Evolutionary conservation across 1,140 invertebrate species (phyloP).

Genomic region (Zaprionus tsacasi): DNA sequence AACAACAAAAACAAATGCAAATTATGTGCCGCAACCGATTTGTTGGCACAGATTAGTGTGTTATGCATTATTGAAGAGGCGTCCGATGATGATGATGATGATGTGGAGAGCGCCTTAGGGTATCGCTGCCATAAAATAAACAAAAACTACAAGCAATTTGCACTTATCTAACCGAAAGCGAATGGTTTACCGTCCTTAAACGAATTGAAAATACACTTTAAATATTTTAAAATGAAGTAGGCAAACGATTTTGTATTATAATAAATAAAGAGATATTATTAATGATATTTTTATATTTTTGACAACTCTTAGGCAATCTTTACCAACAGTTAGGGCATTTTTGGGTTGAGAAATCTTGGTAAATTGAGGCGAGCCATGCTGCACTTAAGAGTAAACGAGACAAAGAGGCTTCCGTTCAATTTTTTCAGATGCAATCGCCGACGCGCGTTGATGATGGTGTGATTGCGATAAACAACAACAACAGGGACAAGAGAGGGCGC

Average conservation of each 20-base stretch:
- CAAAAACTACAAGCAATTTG: conserved; percentile 38
- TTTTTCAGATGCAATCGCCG: conserved; percentile 19
- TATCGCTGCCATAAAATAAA: conserved; percentile 21
- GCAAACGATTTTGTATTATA: not conserved
- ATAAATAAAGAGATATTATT: too few relatives aligned
- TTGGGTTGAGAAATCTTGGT: conserved; percentile 1
- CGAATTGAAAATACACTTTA: conserved; percentile 20
- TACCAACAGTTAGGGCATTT: too few relatives aligned
- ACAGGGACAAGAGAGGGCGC: not conserved
- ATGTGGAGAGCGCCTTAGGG: conserved; percentile 6
- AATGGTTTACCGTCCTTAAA: not conserved
- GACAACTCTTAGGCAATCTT: not conserved
- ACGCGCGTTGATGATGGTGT: conserved; percentile 11
- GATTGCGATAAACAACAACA: conserved; percentile 20
- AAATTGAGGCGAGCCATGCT: not conserved
- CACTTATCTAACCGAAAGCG: conserved; percentile 37
- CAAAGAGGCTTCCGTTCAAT: conserved; percentile 9
- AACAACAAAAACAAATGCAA: conserved; percentile 32
- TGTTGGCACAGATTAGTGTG: conserved; percentile 36
- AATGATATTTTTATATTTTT: not conserved
- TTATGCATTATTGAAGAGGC: conserved; percentile 60
- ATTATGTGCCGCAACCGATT: conserved; percentile 52
- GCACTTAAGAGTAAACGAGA: conserved; percentile 14
- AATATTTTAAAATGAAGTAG: not conserved
- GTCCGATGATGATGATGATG: not conserved